phyloP scores from a whole-genome alignment of 2,797 vertebrate species.

The Sebastes glaucus region DNA sequence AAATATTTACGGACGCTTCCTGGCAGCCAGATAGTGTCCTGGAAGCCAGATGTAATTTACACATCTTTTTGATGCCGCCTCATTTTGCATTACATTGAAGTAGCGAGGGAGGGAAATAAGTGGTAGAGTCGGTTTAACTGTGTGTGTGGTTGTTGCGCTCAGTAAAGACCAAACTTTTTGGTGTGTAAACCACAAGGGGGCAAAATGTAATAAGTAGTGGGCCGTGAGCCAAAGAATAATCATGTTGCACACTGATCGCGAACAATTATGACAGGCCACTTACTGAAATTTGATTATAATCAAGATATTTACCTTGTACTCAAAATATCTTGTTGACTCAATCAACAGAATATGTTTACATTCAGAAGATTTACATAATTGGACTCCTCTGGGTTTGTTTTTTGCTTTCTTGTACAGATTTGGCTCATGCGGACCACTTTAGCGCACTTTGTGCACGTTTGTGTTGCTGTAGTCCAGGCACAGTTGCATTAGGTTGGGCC shows the following conservation, averaged over 20 bases:
- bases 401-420: constrained; percentile 1
- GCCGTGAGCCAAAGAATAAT: constrained; percentile 44
- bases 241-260: constrained; percentile 23
- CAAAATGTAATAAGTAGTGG: constrained; percentile 41
- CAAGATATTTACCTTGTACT: constrained; percentile 44
- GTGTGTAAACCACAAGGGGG: constrained; percentile 37
- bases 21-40: constrained; percentile 74
- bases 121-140: constrained; percentile 48
- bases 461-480: constrained; percentile 3
- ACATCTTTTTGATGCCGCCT: constrained; percentile 76
- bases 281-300: constrained; percentile 46
- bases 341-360: constrained; percentile 51
- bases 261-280: constrained; percentile 31
- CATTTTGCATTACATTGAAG: constrained; percentile 77
- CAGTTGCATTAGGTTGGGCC: constrained; percentile 31
- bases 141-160: constrained; percentile 24
- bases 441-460: not conserved
- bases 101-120: constrained; percentile 52
- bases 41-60: constrained; percentile 79
- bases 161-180: constrained; percentile 41
- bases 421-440: not conserved
- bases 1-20: constrained; percentile 80
- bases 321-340: constrained; percentile 52
- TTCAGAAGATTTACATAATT: constrained; percentile 47
- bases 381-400: not conserved